phyloP scores from a whole-genome alignment of 2,888 invertebrate genomes.

The Pediacus dermestoides region DNA sequence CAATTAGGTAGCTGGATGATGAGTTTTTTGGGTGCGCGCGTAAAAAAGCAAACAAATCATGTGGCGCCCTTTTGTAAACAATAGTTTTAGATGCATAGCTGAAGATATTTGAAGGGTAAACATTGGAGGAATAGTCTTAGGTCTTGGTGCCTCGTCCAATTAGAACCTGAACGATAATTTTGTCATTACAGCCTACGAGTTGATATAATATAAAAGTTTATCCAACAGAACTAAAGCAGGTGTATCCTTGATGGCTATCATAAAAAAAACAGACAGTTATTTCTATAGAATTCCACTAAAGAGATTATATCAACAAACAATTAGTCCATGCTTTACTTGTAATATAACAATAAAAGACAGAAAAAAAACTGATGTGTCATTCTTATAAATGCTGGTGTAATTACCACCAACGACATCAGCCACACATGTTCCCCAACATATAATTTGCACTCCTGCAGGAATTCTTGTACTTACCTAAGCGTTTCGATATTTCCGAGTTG shows the following conservation, averaged over 20 bases:
- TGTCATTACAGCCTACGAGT: conserved; percentile 21
- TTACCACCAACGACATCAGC: no score
- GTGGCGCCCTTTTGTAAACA: conserved; percentile 36
- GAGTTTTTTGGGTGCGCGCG: no score
- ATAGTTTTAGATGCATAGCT: conserved; percentile 28
- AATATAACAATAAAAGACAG: no score
- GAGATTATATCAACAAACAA: conserved; percentile 6
- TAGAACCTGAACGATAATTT: conserved; percentile 30
- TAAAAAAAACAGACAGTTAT: conserved; percentile 4
- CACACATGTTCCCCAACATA: no score
- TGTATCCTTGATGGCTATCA: conserved; percentile 13
- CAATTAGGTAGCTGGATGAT: no score
- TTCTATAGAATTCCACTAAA: conserved; percentile 4
- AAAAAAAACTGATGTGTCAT: conserved; percentile 5
- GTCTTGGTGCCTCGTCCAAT: conserved; percentile 24
- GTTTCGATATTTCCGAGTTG: conserved; percentile 93
- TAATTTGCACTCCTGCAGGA: no score
- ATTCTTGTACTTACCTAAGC: conserved; percentile 84
- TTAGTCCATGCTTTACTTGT: conserved; percentile 3
- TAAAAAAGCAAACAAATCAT: conserved; percentile 22
- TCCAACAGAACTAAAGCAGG: conserved; percentile 8
- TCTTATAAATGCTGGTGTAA: conserved; percentile 3
- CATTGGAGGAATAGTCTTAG: conserved; percentile 24
- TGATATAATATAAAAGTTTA: background rate
- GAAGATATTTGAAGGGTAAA: conserved; percentile 29